Base-by-base conservation (phyloP, 1,140 invertebrate species). In the Adoxophyes honmai region DNA sequence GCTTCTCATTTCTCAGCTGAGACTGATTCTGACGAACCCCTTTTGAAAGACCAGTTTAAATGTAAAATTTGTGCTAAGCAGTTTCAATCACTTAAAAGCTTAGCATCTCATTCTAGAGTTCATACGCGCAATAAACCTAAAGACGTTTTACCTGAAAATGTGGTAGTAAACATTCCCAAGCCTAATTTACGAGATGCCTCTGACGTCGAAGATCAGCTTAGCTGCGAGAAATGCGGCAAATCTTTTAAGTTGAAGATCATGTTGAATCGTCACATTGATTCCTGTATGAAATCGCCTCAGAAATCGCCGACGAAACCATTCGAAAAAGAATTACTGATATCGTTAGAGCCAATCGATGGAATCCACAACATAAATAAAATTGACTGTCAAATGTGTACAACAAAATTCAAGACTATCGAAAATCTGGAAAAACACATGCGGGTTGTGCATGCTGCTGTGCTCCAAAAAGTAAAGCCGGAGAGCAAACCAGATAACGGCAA, bases 191-290 rank as follows among this genome's bases (percentile, higher is more conserved):
- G 59, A n/a, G 75, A 79, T 15, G 73, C 78, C 1, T 34, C 55
- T 0, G 78, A 83, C 18, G 72, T 64, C n/a, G 75, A 83, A 4
- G 73, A 80, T 34, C 77, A 80, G 48, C 60, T 83, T 9, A 72
- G 55, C 4, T 90, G 87, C 52, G 73, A 82, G 0, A 80, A 76
- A 57, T 90, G 89, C 56, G 78, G 73, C 6, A 88, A 86, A 55
- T 75, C 71, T 4, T 89, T 88, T 52, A 89, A 88, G 57, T 68
- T 87, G 37, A 88, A 89, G 48, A 81, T 83, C n/a, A 81, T 83
- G 78, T 56, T 83, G 36, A 81, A 81, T 34, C 64, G 78, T 1
- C 80, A 83, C 54, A 18, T 59, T 11, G 81, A 80, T 2, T 37
- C 64, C 8, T 88, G 76, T 36, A 52, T 53, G 0, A 70, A 59